A percentile compares a stretch with the other conserved stretches of the same genome.
Evolutionary conservation across 2,888 invertebrate species (phyloP).

Genomic region (Piscicola geometra): DNA sequence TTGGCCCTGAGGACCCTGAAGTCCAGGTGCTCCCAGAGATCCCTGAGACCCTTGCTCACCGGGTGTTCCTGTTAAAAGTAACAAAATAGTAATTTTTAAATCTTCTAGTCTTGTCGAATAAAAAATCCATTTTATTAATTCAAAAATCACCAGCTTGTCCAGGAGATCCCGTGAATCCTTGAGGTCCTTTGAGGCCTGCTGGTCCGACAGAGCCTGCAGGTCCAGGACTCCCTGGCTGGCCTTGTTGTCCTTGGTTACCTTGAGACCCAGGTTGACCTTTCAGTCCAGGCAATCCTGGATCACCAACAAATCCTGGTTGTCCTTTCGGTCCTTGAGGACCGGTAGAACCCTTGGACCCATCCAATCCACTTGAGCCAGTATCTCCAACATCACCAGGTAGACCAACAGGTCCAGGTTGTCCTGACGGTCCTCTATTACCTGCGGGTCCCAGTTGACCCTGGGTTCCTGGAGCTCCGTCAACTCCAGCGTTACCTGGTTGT

Average conservation of each 20-base stretch:
- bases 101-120: background rate
- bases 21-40: slow-evolving; percentile 21
- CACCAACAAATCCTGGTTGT: background rate
- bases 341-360: slow-evolving; percentile 1
- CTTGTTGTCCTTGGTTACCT: slow-evolving; percentile 27
- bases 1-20: slow-evolving; percentile 11
- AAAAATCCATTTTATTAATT: background rate
- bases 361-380: slow-evolving; percentile 24
- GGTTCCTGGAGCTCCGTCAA: slow-evolving; percentile 32
- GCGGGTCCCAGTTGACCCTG: slow-evolving; percentile 38
- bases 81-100: background rate
- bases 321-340: slow-evolving; percentile 12
- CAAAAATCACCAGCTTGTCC: slow-evolving; percentile 35
- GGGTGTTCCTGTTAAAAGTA: slow-evolving; percentile 38
- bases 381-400: slow-evolving; percentile 27
- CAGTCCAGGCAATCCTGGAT: background rate
- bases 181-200: slow-evolving; percentile 36
- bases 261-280: slow-evolving; percentile 22
- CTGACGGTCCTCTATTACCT: slow-evolving; percentile 38
- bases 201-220: slow-evolving; percentile 37
- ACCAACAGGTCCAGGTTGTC: slow-evolving; percentile 33
- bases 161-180: slow-evolving; percentile 37
- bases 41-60: slow-evolving; percentile 29
- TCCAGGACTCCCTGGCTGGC: slow-evolving; percentile 37
- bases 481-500: slow-evolving; percentile 27